phyloP scores from a whole-genome alignment of 2,113 vertebrate species.

The Baryphthengus martii region DNA sequence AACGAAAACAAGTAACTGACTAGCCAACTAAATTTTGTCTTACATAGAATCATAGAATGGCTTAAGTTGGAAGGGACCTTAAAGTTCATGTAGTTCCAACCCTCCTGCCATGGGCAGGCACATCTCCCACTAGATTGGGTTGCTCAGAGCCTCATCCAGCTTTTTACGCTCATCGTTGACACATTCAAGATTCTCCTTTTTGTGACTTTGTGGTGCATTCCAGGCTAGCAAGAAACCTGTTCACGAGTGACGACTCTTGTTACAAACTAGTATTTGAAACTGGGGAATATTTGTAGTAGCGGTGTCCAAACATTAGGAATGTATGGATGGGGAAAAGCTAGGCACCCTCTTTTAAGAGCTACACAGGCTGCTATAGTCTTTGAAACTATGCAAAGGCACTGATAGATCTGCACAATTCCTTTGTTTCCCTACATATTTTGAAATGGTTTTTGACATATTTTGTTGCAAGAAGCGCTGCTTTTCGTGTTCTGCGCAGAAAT shows the following conservation, averaged over 20 bases:
- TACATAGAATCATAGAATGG: too few species aligned
- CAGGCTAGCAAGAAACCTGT: neutral
- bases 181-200: neutral
- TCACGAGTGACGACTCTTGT: neutral
- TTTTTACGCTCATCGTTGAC: neutral
- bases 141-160: too few species aligned
- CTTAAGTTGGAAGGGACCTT: too few species aligned
- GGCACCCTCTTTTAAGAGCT: neutral
- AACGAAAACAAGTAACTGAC: neutral
- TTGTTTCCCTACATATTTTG: neutral
- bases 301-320: neutral
- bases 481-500: neutral
- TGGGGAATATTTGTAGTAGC: neutral
- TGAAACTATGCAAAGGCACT: neutral
- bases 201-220: neutral
- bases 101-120: too few species aligned
- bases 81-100: too few species aligned
- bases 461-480: neutral
- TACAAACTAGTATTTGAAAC: neutral
- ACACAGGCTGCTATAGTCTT: neutral
- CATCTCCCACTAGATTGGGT: too few species aligned
- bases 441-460: neutral
- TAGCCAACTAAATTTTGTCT: neutral
- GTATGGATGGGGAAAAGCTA: neutral
- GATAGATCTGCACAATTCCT: neutral